Conservation (phyloP, 2,888 invertebrate genomes). For the Tachystola acroxantha region DNA sequence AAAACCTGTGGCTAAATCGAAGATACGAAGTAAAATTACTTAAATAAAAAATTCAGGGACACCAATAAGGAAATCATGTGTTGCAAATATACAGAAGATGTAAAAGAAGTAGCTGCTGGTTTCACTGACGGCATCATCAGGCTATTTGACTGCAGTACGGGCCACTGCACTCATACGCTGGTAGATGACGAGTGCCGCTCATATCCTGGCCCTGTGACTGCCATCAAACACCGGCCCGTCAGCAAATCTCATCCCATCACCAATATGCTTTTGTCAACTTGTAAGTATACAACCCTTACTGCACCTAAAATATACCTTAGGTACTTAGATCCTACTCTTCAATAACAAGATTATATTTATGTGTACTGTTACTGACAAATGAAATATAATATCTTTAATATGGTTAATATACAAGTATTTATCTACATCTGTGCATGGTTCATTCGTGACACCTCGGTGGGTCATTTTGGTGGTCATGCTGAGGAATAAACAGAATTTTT, state of each 20-base stretch:
- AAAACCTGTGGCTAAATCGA: no score
- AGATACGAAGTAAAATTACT: no score
- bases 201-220: constrained; percentile 77
- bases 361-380: no score
- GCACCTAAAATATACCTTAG: no score
- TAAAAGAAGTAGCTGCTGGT: constrained; percentile 78
- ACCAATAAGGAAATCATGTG: constrained; percentile 75
- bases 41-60: constrained; percentile 60
- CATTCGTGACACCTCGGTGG: no score
- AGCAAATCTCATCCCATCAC: constrained; percentile 79
- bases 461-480: no score
- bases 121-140: constrained; percentile 79
- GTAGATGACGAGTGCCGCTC: constrained; percentile 74
- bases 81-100: constrained; percentile 80
- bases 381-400: no score
- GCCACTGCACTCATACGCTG: constrained; percentile 64
- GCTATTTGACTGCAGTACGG: constrained; percentile 70
- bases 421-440: no score
- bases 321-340: no score
- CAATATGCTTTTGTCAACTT: constrained; percentile 76
- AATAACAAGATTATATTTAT: no score
- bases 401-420: no score
- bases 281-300: constrained; percentile 57
- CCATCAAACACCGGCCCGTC: constrained; percentile 79
- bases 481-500: no score